Evolutionary conservation across 2,888 invertebrate genomes (phyloP), one percentile per base, ranked within the genome.

Genomic region (Drosophila austrosaltans): DNA sequence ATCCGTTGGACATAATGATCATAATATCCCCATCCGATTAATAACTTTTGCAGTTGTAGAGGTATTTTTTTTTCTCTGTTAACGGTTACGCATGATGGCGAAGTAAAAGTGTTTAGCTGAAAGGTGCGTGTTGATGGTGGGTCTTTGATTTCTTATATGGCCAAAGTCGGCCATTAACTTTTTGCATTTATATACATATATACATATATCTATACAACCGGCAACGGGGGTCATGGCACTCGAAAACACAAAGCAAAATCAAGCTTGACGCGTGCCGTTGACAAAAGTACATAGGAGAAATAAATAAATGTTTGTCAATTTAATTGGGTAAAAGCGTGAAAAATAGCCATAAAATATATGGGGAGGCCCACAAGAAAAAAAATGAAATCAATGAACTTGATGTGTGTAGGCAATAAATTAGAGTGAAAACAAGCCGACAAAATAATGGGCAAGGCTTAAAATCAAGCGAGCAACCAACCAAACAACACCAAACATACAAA

Each of bases 271-370:
- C 64, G 75, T 79, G 79, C 75, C 72, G 36, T 39, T 48, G 60
- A 7, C 53, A 57, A 57, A 57, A 54, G 16, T 12, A 25, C 32
- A 30, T 42, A 36, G 8, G 36, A 53, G 28, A 53, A 3, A 32
- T 22, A 12, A 20, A 39, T 30, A 57, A 7, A 32, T 30, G 68
- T 78, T 75, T 72, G 79, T 77, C 83, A 84, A 79, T 82, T 48
- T 79, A 82, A 82, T 78, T 76, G 75, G 79, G 79, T 67, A 87
- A 87, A 79, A 87, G 88, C 87, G 85, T 86, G 82, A 78, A 86
- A 81, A 78, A 56, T 67, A 69, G 42, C 48, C 66, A 78, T 81
- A 72, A 84, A 76, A 71, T 44, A 59, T 63, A 16, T 16, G 16
- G 16, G 28, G 22, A 22, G 32, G 16, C 61, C 42, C 62, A 59